Evolutionary conservation across 1,140 invertebrate genomes (phyloP).

Genomic region (Aphelinus certus): DNA sequence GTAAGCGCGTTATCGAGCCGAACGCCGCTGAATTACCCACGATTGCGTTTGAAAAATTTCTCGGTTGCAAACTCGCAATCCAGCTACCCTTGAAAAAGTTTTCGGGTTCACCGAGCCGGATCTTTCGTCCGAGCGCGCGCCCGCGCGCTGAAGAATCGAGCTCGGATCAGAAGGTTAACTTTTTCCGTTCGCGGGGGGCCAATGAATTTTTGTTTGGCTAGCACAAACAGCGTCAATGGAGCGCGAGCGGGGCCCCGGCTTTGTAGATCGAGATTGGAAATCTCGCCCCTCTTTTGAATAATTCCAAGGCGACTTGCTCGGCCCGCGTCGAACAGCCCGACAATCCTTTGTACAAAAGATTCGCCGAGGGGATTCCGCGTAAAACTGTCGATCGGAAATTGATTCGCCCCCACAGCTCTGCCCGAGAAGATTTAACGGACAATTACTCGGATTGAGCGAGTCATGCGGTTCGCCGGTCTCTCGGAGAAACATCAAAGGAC

Average conservation of each 20-base stretch:
- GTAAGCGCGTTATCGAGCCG: too few species aligned
- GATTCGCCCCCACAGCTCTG: conserved; percentile 42
- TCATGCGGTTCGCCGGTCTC: conserved; percentile 31
- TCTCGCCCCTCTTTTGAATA: background rate
- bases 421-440: conserved; percentile 52
- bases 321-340: background rate
- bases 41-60: background rate
- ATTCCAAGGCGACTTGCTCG: background rate
- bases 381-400: conserved; percentile 44
- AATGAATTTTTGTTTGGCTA: background rate
- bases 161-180: background rate
- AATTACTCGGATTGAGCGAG: conserved; percentile 56
- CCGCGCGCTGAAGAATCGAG: background rate
- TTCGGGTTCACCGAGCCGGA: too few species aligned
- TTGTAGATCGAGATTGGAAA: background rate
- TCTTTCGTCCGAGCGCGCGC: background rate
- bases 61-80: background rate
- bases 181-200: background rate
- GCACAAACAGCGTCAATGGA: background rate
- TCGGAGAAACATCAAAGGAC: conserved; percentile 48
- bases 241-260: background rate
- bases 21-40: too few species aligned
- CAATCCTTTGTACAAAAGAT: conserved; percentile 17
- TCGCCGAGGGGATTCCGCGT: background rate
- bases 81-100: too few species aligned